phyloP scores from a whole-genome alignment of 2,888 invertebrate genomes.

The Diloba caeruleocephala region DNA sequence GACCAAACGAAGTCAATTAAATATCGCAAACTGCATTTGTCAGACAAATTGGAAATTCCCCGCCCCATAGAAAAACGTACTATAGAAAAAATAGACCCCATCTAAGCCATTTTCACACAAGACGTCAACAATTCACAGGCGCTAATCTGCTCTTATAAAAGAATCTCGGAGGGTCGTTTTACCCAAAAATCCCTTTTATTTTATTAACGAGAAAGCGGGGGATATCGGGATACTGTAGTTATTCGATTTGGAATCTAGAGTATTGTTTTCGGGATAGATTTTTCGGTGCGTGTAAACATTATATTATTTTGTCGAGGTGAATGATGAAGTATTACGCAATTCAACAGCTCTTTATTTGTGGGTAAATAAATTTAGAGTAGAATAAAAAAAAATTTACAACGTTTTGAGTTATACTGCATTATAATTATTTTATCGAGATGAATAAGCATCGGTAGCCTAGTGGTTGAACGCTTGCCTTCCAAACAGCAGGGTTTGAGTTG shows the following conservation, averaged over 20 bases:
- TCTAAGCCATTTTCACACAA: conserved; percentile 57
- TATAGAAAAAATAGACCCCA: conserved; percentile 39
- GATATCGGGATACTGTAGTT: conserved; percentile 53
- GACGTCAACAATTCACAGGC: conserved; percentile 61
- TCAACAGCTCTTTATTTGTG: not conserved
- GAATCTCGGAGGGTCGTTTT: conserved; percentile 60
- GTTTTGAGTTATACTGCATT: not conserved
- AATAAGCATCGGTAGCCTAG: no score
- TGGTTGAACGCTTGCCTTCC: no score
- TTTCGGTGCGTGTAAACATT: conserved; percentile 1
- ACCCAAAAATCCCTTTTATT: conserved; percentile 71
- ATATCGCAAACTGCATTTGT: conserved; percentile 70
- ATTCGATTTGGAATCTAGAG: conserved; percentile 56
- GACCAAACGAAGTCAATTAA: conserved; percentile 70
- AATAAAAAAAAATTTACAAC: no score
- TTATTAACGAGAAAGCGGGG: conserved; percentile 66
- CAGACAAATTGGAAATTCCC: conserved; percentile 64
- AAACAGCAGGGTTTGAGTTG: no score
- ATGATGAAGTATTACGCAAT: not conserved
- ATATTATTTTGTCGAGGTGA: no score
- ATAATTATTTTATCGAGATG: no score
- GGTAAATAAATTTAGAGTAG: not conserved
- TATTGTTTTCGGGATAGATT: conserved; percentile 16
- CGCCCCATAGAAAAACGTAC: conserved; percentile 43
- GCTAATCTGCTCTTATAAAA: conserved; percentile 65